Conservation (phyloP, 1,140 invertebrate species). For the Brachionus rubens region DNA sequence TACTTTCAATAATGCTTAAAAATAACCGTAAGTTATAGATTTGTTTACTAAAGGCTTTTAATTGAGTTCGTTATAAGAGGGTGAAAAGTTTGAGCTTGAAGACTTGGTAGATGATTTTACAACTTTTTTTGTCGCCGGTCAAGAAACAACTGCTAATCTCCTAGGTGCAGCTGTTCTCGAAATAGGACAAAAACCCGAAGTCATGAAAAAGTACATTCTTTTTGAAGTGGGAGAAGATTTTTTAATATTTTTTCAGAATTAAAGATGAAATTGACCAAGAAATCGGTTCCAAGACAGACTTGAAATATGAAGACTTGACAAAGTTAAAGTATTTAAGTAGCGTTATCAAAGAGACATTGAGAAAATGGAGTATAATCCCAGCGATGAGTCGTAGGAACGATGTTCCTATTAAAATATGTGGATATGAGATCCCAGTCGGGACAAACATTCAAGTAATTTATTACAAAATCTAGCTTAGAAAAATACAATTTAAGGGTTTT, state of each 20-base stretch:
- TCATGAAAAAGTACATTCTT: slow-evolving; percentile 14
- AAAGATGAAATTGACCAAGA: slow-evolving; percentile 28
- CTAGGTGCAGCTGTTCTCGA: neutral
- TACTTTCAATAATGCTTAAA: slow-evolving; percentile 22
- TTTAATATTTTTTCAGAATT: neutral
- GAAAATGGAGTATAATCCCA: slow-evolving; percentile 17
- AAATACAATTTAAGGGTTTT: neutral
- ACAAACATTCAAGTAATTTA: neutral
- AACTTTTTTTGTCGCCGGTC: slow-evolving; percentile 37
- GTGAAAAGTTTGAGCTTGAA: slow-evolving; percentile 24
- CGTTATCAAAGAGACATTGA: slow-evolving; percentile 31
- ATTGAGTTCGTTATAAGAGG: neutral
- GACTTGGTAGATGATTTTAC: slow-evolving; percentile 34
- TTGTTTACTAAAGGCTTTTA: neutral
- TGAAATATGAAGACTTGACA: neutral
- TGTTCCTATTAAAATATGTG: neutral
- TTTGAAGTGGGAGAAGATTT: neutral
- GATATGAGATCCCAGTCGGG: neutral
- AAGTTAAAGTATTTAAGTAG: neutral
- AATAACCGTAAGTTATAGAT: neutral
- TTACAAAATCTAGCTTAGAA: neutral
- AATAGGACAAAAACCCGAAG: neutral
- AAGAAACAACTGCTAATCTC: slow-evolving; percentile 35
- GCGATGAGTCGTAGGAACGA: slow-evolving; percentile 1
- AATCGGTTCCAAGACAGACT: neutral